A percentile compares a stretch with the other conserved stretches of the same genome.
Conservation (phyloP, 2,888 invertebrate species). For the Psylliodes chrysocephalus region DNA sequence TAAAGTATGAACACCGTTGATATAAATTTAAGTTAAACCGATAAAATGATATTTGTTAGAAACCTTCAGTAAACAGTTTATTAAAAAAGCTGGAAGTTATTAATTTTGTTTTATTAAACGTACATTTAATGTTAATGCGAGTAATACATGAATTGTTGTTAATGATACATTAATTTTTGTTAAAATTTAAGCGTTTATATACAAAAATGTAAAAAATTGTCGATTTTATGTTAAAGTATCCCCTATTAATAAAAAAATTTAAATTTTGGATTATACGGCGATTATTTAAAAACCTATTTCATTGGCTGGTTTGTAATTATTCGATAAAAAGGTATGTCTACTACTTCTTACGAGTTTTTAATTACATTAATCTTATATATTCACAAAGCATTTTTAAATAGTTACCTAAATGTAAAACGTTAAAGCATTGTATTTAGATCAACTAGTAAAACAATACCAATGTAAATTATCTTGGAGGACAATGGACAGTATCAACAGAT, state of each 20-base stretch:
- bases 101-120: conserved; percentile 59
- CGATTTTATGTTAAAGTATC: conserved; percentile 45
- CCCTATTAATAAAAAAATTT: conserved; percentile 42
- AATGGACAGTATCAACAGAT: too few species aligned
- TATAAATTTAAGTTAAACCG: neutral
- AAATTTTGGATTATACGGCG: conserved; percentile 10
- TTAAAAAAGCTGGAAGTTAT: conserved; percentile 14
- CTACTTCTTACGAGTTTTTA: too few species aligned
- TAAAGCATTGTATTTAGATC: too few species aligned
- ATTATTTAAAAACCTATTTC: neutral
- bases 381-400: too few species aligned
- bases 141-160: conserved; percentile 52
- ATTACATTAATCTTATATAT: too few species aligned
- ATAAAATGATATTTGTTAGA: neutral
- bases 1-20: neutral
- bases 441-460: too few species aligned
- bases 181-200: conserved; percentile 30
- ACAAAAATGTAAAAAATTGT: conserved; percentile 28
- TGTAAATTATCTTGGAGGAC: too few species aligned
- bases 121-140: conserved; percentile 53
- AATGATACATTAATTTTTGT: conserved; percentile 33
- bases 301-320: neutral
- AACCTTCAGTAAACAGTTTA: neutral
- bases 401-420: too few species aligned
- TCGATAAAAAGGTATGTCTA: too few species aligned